phyloP scores from a whole-genome alignment of 2,113 vertebrate genomes.

The Thunnus thynnus region DNA sequence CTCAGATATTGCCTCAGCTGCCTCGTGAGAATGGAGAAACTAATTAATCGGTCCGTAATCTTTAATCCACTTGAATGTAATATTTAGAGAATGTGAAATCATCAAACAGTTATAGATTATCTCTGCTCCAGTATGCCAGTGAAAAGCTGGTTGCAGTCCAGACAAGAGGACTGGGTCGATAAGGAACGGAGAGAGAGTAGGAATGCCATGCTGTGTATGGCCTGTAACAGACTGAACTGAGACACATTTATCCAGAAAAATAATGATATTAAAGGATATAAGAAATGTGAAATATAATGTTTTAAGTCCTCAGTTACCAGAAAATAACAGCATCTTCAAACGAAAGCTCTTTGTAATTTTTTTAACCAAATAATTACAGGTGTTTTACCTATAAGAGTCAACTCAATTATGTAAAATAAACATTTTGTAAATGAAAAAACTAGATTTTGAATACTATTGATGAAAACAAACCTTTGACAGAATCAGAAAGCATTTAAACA shows the following conservation, averaged over 20 bases:
- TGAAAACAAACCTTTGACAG: no score
- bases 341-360: no score
- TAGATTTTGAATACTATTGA: no score
- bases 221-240: neutral
- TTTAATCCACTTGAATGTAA: slow-evolving; percentile 61
- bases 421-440: no score
- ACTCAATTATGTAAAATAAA: no score
- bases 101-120: slow-evolving; percentile 42
- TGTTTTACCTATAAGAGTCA: no score
- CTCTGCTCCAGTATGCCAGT: slow-evolving; percentile 1
- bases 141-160: neutral
- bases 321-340: no score
- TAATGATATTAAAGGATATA: neutral
- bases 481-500: no score
- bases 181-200: neutral
- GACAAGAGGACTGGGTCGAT: neutral
- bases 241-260: no score
- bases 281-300: neutral
- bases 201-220: slow-evolving; percentile 4
- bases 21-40: slow-evolving; percentile 20
- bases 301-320: neutral
- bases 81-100: slow-evolving; percentile 65
- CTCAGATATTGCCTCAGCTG: slow-evolving; percentile 56
- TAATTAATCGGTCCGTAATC: slow-evolving; percentile 47
- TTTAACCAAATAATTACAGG: no score